Percentiles rank a stretch among this genome's conserved stretches.
These are phyloP conservation scores for Huso huso DNA, from an alignment of 2,797 vertebrate species.

Conservation along the genomic window DNA sequence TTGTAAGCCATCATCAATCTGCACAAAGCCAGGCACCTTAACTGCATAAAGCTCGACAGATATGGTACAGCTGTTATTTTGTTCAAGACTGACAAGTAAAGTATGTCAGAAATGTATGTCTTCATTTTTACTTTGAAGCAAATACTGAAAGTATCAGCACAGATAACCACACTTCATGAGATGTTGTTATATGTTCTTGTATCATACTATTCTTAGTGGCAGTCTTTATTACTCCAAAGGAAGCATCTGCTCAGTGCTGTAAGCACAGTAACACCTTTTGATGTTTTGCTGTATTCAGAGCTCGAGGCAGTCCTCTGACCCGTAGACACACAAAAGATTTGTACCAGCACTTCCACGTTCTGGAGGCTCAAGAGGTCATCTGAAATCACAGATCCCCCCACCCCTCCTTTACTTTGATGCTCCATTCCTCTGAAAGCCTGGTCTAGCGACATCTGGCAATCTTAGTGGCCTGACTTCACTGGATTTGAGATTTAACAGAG, in stretches of 20 bases:
- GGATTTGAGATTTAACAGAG: slow-evolving; percentile 1
- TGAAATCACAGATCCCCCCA: neutral
- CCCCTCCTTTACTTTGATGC: neutral
- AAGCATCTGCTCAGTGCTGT: neutral
- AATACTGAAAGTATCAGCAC: too few relatives aligned
- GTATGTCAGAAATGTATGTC: too few relatives aligned
- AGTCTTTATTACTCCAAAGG: too few relatives aligned
- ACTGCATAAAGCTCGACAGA: too few relatives aligned
- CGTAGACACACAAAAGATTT: neutral
- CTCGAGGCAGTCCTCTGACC: neutral
- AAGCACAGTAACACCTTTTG: neutral
- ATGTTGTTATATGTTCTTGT: too few relatives aligned
- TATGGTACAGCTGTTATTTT: too few relatives aligned
- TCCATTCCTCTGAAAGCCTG: neutral
- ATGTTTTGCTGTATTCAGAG: neutral
- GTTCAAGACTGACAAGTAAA: too few relatives aligned
- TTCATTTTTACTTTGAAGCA: too few relatives aligned
- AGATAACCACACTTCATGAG: too few relatives aligned
- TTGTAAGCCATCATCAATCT: too few relatives aligned
- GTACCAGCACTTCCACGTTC: neutral
- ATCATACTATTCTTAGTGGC: too few relatives aligned
- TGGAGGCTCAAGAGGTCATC: neutral
- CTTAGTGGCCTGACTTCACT: neutral
- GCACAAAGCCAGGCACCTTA: too few relatives aligned
- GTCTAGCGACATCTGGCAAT: neutral